A percentile compares a stretch with the other conserved stretches of the same genome.
These are phyloP conservation scores for Biston betularia DNA, from an alignment of 2,888 invertebrate genomes.

Conservation along the genomic window DNA sequence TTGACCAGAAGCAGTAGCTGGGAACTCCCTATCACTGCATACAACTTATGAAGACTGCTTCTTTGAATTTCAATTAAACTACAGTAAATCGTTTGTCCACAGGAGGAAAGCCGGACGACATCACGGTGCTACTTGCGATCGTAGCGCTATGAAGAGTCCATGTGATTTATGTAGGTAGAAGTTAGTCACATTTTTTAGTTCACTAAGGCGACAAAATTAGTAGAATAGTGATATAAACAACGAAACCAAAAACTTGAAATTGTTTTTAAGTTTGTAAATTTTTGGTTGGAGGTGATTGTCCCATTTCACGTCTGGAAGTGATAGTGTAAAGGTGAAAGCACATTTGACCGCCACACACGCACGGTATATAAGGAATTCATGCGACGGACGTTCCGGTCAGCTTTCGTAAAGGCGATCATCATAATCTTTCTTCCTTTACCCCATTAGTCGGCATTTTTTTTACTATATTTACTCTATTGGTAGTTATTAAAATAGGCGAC, in stretches of 20 bases:
- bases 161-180: constrained; percentile 70
- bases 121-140: constrained; percentile 98
- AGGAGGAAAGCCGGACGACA: constrained; percentile 99
- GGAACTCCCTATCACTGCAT: constrained; percentile 11
- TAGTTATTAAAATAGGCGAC: too few species aligned
- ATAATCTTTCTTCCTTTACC: too few species aligned
- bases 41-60: constrained; percentile 3
- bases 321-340: neutral
- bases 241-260: constrained; percentile 71
- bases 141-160: constrained; percentile 91
- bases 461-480: too few species aligned
- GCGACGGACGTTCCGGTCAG: too few species aligned
- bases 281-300: constrained; percentile 25
- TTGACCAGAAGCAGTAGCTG: neutral
- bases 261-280: constrained; percentile 38
- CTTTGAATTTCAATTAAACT: constrained; percentile 8
- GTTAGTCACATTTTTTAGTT: constrained; percentile 65
- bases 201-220: constrained; percentile 65
- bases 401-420: too few species aligned
- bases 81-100: constrained; percentile 69
- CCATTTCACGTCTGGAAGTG: constrained; percentile 19
- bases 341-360: too few species aligned
- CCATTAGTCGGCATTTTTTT: too few species aligned
- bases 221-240: constrained; percentile 68
- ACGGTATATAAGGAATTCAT: too few species aligned